phyloP scores from a whole-genome alignment of 2,888 invertebrate species.

The Ectobius pallidus region DNA sequence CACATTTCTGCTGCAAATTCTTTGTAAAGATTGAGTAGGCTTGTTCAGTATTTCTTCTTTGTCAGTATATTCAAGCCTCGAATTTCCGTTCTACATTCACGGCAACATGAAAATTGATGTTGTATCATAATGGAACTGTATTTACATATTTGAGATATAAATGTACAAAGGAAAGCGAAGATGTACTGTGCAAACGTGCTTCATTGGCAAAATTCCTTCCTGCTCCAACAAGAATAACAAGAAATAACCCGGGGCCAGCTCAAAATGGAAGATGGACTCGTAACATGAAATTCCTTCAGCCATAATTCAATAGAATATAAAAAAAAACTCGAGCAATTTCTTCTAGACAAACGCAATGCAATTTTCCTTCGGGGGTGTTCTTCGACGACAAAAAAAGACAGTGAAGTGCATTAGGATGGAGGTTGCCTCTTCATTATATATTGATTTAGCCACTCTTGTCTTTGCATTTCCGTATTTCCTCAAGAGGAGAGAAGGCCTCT shows the following conservation, averaged over 20 bases:
- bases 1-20: no score
- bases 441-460: conserved; percentile 11
- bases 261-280: conserved; percentile 6
- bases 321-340: not conserved
- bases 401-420: not conserved
- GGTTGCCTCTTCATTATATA: conserved; percentile 6
- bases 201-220: conserved; percentile 18
- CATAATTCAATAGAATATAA: not conserved
- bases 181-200: not conserved
- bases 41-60: no score
- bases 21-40: no score
- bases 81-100: no score
- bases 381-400: not conserved
- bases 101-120: no score
- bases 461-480: conserved; percentile 3
- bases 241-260: not conserved
- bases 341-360: conserved; percentile 11
- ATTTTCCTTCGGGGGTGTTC: not conserved
- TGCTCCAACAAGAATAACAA: conserved; percentile 21
- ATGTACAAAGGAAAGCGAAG: no score
- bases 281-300: conserved; percentile 21
- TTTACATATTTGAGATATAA: no score
- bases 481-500: not conserved
- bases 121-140: no score
- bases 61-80: no score